Percentiles rank a stretch among this genome's conserved stretches.
Conservation (phyloP, 2,797 vertebrate species). For the Dendrocincla fuliginosa region DNA sequence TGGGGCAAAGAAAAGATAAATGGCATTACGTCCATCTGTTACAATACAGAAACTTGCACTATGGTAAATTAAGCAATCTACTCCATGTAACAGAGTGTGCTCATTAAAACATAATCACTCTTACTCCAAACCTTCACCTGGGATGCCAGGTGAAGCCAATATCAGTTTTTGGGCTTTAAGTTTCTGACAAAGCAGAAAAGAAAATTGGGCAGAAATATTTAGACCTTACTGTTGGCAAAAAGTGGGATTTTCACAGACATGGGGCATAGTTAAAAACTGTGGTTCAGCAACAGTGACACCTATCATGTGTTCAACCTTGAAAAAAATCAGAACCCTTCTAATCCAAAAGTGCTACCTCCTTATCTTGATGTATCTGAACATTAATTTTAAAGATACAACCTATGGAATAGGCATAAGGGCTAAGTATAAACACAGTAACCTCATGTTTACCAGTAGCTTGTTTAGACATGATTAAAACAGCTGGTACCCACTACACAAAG, state of each 20-base stretch:
- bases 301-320: neutral
- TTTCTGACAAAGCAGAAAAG: neutral
- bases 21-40: neutral
- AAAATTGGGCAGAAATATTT: neutral
- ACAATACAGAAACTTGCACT: neutral
- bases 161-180: neutral
- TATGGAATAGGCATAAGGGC: neutral
- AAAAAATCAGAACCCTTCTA: neutral
- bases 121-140: neutral
- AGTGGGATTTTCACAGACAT: neutral
- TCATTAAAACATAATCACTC: neutral
- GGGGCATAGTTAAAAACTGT: accelerated
- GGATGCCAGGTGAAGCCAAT: neutral
- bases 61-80: neutral
- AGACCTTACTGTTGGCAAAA: neutral
- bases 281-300: neutral
- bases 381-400: neutral
- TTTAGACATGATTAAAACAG: neutral
- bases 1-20: neutral
- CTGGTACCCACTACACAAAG: neutral
- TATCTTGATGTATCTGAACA: neutral
- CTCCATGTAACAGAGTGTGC: neutral
- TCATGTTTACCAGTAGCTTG: neutral
- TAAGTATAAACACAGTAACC: neutral
- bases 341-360: neutral